Evolutionary conservation across 2,888 invertebrate species (phyloP), one percentile per base, ranked within the genome.

Genomic region (Oscheius sp.): DNA sequence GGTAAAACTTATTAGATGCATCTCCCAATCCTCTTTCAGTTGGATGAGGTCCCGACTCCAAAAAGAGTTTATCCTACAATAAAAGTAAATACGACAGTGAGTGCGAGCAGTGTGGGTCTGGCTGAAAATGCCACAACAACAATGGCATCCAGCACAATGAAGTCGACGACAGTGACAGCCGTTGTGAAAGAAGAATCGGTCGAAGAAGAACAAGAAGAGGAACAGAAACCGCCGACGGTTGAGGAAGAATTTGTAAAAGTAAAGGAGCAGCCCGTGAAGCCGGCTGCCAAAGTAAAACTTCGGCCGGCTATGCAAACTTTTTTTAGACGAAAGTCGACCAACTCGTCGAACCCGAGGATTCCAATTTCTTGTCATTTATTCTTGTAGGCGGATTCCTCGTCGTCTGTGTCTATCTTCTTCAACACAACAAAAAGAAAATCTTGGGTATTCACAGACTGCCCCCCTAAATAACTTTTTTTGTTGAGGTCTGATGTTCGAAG

Each of bases 401-500:
- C 23, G 69, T 77, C 35, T 66, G 73, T 25, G 58, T 78, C 16
- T 81, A 79, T 52, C 46, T 81, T 6, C 35, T 81, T 9, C 75
- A 81, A n/a, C 81, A 81, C 58, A 81, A 81, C 56, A 81, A 81
- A 69, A 81, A 79, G 41, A 78, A 75, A 46, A 73, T 81, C 46
- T 55, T 81, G 13, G 81, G 81, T 78, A 27, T 61, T 25, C 18
- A 46, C 12, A 41, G 16, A n/a, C 46, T 45, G 7, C 1, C 6
- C 41, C 25, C 25, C 12, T 49, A 21, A 18, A 13, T 49, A 49
- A 13, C 27, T n/a, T 9, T 16, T n/a, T n/a, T n/a, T 3, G 9
- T 78, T 21, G 63, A 81, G 81, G 81, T 27, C 29, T 81, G 18
- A 75, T 81, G 74, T 81, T 81, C 46, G 81, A 81, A 70, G 81